Conservation (phyloP, 2,797 vertebrate genomes). For the Spatula clypeata region DNA sequence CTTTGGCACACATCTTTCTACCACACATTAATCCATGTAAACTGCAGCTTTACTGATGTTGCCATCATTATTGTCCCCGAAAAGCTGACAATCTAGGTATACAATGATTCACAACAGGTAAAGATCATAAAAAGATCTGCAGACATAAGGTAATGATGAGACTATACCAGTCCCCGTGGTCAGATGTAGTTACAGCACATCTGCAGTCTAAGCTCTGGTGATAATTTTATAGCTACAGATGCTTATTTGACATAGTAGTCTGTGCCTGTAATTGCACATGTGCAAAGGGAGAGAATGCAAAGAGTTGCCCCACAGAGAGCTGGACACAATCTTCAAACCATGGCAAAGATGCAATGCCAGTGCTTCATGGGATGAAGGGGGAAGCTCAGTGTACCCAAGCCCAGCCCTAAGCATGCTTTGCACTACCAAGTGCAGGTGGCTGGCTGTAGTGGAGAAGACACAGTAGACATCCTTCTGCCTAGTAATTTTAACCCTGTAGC, state of each 20-base stretch:
- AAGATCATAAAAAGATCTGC: not conserved
- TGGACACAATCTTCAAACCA: not conserved
- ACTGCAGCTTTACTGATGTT: not conserved
- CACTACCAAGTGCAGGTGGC: accelerated
- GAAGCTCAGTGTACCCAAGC: accelerated
- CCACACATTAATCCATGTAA: not conserved
- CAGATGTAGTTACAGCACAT: not conserved
- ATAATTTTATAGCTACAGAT: not conserved
- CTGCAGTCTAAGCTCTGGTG: not conserved
- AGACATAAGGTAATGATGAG: not conserved
- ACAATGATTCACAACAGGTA: not conserved
- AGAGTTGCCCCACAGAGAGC: not conserved
- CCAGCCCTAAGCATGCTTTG: not conserved
- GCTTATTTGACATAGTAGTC: accelerated
- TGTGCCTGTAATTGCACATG: not conserved
- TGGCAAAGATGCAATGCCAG: accelerated
- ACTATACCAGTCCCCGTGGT: accelerated
- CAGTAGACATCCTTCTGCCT: not conserved
- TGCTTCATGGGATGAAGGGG: accelerated
- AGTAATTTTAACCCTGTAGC: not conserved
- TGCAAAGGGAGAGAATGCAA: accelerated
- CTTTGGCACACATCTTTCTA: not conserved
- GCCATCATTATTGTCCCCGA: not conserved
- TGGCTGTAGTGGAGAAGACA: not conserved
- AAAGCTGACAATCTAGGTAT: not conserved